phyloP scores from a whole-genome alignment of 2,113 vertebrate genomes.

The Lamprologus sp. region DNA sequence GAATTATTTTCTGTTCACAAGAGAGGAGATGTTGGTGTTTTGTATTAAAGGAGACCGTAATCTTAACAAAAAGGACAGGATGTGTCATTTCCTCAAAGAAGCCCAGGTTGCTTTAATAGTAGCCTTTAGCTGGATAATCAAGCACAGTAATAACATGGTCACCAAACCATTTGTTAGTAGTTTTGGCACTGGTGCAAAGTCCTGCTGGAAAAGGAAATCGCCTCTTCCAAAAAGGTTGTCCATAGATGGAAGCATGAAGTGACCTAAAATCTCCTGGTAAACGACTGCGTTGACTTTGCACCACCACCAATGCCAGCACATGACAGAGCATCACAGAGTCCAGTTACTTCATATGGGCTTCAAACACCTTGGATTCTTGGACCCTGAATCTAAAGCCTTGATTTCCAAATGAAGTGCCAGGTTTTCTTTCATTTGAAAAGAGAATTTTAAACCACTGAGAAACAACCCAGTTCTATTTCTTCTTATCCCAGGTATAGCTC shows the following conservation, averaged over 20 bases:
- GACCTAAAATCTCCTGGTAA: neutral
- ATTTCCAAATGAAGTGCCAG: neutral
- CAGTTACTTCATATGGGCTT: neutral
- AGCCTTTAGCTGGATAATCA: neutral
- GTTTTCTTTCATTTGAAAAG: neutral
- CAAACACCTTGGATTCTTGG: neutral
- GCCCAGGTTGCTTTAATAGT: neutral
- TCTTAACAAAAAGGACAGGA: neutral
- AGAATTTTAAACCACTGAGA: neutral
- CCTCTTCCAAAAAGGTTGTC: neutral
- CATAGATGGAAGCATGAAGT: neutral
- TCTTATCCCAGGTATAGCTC: neutral
- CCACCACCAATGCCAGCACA: neutral
- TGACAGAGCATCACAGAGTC: neutral
- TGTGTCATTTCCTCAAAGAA: neutral
- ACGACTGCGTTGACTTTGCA: neutral
- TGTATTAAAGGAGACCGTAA: neutral
- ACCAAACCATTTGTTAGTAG: neutral
- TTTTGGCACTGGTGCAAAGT: neutral
- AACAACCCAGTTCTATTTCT: neutral
- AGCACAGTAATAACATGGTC: neutral
- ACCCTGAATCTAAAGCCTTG: neutral
- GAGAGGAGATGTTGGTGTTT: neutral
- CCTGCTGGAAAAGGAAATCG: neutral
- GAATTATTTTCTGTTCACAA: neutral